These are phyloP conservation scores for Ophion ventricosus DNA, from an alignment of 2,888 invertebrate genomes.

Conservation along the genomic window DNA sequence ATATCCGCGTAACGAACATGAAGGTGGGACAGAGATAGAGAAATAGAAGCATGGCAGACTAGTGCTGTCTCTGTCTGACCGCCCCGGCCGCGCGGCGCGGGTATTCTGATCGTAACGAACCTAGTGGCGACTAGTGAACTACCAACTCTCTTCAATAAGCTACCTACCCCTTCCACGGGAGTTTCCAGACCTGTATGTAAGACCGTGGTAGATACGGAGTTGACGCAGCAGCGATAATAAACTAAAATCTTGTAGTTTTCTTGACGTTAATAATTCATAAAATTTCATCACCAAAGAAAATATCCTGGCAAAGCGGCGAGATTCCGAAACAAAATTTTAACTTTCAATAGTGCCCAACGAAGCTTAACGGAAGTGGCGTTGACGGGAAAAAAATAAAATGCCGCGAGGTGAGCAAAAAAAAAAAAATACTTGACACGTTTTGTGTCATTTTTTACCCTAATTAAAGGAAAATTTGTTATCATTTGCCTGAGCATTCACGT, in stretches of 20 bases:
- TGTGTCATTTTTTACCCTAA: background rate
- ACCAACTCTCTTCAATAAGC: no score
- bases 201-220: slow-evolving; percentile 44
- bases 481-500: background rate
- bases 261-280: slow-evolving; percentile 50
- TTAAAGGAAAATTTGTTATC: background rate
- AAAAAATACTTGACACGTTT: slow-evolving; percentile 14
- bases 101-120: no score
- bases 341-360: slow-evolving; percentile 25
- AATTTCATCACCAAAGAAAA: slow-evolving; percentile 52
- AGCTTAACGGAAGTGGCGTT: slow-evolving; percentile 39
- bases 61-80: no score
- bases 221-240: slow-evolving; percentile 50
- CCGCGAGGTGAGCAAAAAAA: slow-evolving; percentile 59
- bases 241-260: slow-evolving; percentile 38
- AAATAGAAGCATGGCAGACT: no score
- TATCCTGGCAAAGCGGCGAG: slow-evolving; percentile 5
- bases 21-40: no score
- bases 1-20: no score
- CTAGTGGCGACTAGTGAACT: no score
- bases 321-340: background rate
- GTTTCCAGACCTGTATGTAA: no score
- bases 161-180: no score
- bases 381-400: slow-evolving; percentile 49
- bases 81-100: no score